Evolutionary conservation across 2,113 vertebrate genomes (phyloP), one percentile per base, ranked within the genome.

Genomic region (Alethe diademata): DNA sequence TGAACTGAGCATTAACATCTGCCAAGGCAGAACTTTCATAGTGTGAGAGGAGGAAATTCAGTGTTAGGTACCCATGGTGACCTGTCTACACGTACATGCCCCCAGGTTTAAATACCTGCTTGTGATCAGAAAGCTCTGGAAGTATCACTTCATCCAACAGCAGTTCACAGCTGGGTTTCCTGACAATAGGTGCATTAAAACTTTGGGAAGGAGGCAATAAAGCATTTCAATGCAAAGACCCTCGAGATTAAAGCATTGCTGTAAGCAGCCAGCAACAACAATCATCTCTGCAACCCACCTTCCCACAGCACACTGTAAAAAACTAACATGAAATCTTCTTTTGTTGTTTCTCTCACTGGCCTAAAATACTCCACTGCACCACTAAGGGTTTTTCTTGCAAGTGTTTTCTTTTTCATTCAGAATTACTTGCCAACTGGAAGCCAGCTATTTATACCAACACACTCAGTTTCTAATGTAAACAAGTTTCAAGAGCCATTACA

Each of bases 151-250:
- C 48, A 70, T 24, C 28, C 28, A 78, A 45, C 28, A 50, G 53
- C 28, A 85, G 19, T 24, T 50, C 47, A 67, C 51, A 31, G 4
- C 20, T 84, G 25, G 13, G 8, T 51, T 78, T 33, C 45, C 79
- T 29, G 10, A 71, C 6, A 73, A 47, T 0, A 74, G 14, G 11
- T 10, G 25, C 3, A n/a, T 28, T 15, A 71, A 62, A 70, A 53
- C 11, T 47, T 42, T 0, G 1, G 3, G 1, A 8, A 22, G 16
- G 8, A 19, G 11, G 25, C 20, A 11, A 56, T 4, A 24, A 54
- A 65, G 14, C 7, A 53, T 70, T 69, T 73, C 12, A 86, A 69
- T 14, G 17, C 58, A 51, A 40, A 92, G 20, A 83, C 19, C 15
- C n/a, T 71, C 4, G 2, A 45, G n/a, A 92, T 47, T 28, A 54